Base-by-base conservation (phyloP, 2,113 vertebrate genomes). In the Scatophagus argus region DNA sequence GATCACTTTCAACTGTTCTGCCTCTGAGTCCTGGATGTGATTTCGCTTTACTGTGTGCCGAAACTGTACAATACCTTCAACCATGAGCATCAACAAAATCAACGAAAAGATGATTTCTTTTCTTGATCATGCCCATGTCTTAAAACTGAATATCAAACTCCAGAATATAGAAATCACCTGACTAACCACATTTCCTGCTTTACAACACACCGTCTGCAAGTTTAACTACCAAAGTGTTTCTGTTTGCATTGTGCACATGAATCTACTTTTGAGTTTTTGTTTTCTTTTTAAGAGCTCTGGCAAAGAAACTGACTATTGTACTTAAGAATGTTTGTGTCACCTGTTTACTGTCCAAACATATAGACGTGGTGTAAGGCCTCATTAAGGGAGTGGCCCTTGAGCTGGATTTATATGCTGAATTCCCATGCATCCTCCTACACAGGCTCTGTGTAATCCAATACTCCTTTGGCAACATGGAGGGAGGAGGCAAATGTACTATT, bases 391-490 rank as follows among this genome's bases (percentile, higher is more conserved):
- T 32, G 38, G 3, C 38, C 52, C 2, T 4, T 10, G 13, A 55
- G 67, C 58, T 69, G 13, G 3, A 29, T 21, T 29, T 12, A n/a
- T 8, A 67, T 65, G 36, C 70, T 34, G 12, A 11, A 62, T 81
- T 59, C 67, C 49, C 34, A 43, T 52, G 7, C 44, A 14, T 70
- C 60, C 4, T 44, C 47, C 31, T 23, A 25, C 39, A 44, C 29
- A 31, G 38, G 5, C 58, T 34, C 32, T 1, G 16, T 64, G 72
- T 64, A 58, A 83, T 36, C 29, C 11, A 32, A 79, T 32, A 51
- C 9, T 62, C 39, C 56, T 54, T 71, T 67, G 56, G 17, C 25
- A 46, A 7, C 17, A 52, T 27, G 36, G n/a, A 11, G 11, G 31
- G 13, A 41, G 19, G 19, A 55, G 0, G 1, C 17, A 43, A 41